These are phyloP conservation scores for Dermochelys coriacea DNA, from an alignment of 2,797 vertebrate species.

Conservation along the genomic window DNA sequence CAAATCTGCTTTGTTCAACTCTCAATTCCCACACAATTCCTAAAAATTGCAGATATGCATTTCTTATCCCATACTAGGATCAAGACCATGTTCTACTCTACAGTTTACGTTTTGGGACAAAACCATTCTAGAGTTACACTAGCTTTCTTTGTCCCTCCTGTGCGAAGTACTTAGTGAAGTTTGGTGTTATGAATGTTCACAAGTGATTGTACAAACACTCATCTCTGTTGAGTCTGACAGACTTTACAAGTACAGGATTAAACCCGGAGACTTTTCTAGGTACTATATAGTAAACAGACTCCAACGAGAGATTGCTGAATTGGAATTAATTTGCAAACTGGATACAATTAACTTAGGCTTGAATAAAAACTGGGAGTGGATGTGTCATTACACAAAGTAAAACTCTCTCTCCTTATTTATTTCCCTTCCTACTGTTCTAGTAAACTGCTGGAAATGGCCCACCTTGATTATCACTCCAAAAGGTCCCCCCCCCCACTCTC, in stretches of 20 bases:
- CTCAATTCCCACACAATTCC: not conserved
- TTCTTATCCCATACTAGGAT: not conserved
- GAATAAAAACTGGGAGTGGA: too few species aligned
- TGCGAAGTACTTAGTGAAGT: not conserved
- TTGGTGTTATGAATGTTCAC: not conserved
- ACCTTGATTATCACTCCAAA: too few species aligned
- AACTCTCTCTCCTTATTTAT: too few species aligned
- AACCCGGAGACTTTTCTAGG: not conserved
- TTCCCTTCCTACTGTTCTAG: too few species aligned
- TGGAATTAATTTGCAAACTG: too few species aligned
- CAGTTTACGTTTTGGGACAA: not conserved
- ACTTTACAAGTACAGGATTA: not conserved
- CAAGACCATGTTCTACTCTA: not conserved
- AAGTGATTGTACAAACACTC: not conserved
- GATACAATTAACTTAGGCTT: too few species aligned
- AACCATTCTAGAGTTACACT: not conserved
- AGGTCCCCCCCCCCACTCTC: too few species aligned
- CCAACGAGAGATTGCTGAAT: too few species aligned
- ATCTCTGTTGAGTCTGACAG: not conserved
- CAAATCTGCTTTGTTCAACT: not conserved
- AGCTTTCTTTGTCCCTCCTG: not conserved
- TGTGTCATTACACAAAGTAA: too few species aligned
- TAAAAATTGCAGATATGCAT: constrained; percentile 13
- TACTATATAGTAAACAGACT: not conserved
- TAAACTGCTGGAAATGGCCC: too few species aligned